Evolutionary conservation across 2,113 vertebrate species (phyloP).

Genomic region (Corvus moneduloides): DNA sequence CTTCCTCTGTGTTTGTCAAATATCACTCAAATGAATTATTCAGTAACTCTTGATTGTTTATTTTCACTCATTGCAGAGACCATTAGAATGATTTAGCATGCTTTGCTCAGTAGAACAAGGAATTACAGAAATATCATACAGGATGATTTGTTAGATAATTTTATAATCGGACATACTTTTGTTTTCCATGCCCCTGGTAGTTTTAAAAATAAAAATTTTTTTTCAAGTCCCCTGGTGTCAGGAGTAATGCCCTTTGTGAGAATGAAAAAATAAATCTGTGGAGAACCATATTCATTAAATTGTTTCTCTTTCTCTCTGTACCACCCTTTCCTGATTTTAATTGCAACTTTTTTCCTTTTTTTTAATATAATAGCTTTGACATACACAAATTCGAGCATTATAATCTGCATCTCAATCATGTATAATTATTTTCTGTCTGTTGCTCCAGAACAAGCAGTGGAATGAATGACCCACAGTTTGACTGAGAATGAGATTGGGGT

Average conservation of each 20-base stretch:
- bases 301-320: neutral
- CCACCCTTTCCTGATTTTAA: neutral
- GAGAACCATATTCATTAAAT: neutral
- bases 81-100: neutral
- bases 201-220: neutral
- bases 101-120: neutral
- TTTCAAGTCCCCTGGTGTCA: neutral
- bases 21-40: neutral
- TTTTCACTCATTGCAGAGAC: neutral
- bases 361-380: neutral
- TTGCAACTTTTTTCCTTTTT: neutral
- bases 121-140: neutral
- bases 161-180: neutral
- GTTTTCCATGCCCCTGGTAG: neutral
- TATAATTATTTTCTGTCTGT: neutral
- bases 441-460: neutral
- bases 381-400: neutral
- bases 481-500: neutral
- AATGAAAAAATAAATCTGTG: neutral
- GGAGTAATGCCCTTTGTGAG: neutral
- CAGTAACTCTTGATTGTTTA: neutral
- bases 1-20: neutral
- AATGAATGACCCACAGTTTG: neutral
- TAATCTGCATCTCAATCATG: neutral
- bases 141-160: neutral